These are phyloP conservation scores for Eidolon helvum DNA, from an alignment of 2,113 vertebrate species.

Conservation along the genomic window DNA sequence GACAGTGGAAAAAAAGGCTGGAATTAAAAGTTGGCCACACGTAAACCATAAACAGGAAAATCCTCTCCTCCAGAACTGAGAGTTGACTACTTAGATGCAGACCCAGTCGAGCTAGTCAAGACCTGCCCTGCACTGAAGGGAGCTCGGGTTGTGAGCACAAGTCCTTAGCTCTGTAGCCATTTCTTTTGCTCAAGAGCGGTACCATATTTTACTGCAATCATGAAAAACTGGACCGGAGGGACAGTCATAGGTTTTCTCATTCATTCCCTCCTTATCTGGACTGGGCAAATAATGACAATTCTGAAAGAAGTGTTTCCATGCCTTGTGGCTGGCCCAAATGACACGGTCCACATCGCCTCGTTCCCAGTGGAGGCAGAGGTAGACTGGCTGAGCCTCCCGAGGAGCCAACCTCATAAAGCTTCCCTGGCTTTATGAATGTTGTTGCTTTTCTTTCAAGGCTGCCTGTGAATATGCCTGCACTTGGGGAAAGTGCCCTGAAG, in stretches of 20 bases:
- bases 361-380: not conserved
- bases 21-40: not conserved
- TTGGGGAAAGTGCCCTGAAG: not conserved
- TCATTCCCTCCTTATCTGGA: too few species aligned
- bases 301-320: fast-evolving
- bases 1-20: slow-evolving; percentile 16
- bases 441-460: not conserved
- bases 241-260: fast-evolving
- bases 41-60: slow-evolving; percentile 25
- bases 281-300: too few species aligned
- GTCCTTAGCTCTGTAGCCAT: not conserved
- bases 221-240: too few species aligned
- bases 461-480: not conserved
- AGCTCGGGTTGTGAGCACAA: not conserved
- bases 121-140: not conserved
- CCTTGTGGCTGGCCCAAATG: not conserved
- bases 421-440: not conserved
- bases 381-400: not conserved
- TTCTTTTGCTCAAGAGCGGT: not conserved
- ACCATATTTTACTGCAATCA: too few species aligned
- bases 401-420: too few species aligned
- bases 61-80: not conserved
- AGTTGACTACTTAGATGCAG: not conserved
- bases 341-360: fast-evolving
- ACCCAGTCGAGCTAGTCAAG: not conserved